Conservation (phyloP, 2,888 invertebrate genomes). For the Dryocosmus kuriphilus region DNA sequence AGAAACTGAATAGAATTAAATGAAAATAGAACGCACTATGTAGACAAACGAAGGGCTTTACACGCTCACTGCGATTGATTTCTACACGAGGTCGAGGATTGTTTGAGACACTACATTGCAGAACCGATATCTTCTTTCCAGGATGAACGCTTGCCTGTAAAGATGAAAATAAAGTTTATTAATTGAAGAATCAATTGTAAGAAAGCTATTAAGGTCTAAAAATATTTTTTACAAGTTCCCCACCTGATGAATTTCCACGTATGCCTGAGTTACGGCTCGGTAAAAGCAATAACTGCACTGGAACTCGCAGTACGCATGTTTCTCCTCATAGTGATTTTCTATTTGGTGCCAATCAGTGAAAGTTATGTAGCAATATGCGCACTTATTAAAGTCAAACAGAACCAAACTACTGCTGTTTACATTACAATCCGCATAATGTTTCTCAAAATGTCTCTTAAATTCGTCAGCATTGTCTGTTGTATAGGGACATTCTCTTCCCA, state of each 20-base stretch:
- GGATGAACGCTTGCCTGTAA: constrained; percentile 45
- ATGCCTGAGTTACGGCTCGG: constrained; percentile 81
- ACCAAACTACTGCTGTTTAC: constrained; percentile 68
- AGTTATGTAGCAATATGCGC: constrained; percentile 81
- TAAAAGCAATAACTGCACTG: constrained; percentile 86
- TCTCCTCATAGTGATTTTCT: constrained; percentile 81
- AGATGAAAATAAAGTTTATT: too few relatives aligned
- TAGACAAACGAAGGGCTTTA: constrained; percentile 71
- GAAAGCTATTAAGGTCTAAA: background rate
- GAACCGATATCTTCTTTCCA: constrained; percentile 48
- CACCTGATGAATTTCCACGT: constrained; percentile 82
- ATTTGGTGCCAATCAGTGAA: constrained; percentile 77
- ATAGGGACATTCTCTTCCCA: constrained; percentile 78
- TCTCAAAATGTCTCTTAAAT: constrained; percentile 77
- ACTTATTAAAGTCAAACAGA: constrained; percentile 78
- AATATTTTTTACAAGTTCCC: background rate
- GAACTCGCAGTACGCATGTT: constrained; percentile 82
- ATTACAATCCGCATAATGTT: constrained; percentile 64
- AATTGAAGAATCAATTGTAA: background rate
- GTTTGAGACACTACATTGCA: constrained; percentile 50
- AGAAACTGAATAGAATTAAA: background rate
- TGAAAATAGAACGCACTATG: constrained; percentile 61
- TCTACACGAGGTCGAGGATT: constrained; percentile 60
- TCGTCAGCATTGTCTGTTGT: constrained; percentile 73
- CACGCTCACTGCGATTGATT: constrained; percentile 64